Percentiles rank a stretch among this genome's conserved stretches.
Conservation (phyloP, 1,140 invertebrate species). For the Helicorthomorpha holstii region DNA sequence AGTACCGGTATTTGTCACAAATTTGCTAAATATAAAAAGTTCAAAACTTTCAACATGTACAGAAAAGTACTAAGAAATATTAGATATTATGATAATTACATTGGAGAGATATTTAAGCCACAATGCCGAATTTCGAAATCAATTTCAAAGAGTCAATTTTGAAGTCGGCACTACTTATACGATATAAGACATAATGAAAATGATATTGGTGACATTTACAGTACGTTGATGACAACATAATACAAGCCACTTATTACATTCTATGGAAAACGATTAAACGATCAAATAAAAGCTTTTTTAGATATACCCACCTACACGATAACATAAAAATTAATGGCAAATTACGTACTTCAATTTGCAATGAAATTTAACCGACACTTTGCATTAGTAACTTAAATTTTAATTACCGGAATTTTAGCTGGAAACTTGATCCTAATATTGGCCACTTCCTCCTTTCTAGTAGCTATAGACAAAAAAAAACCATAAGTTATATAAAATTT, state of each 20-base stretch:
- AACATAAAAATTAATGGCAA: constrained; percentile 10
- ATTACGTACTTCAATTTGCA: not conserved
- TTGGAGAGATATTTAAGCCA: too few relatives aligned
- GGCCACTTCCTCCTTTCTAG: constrained; percentile 29
- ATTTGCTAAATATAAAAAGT: too few relatives aligned
- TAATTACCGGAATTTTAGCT: constrained; percentile 29
- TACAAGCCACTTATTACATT: not conserved
- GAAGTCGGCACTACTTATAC: too few relatives aligned
- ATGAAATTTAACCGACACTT: constrained; percentile 1
- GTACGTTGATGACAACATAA: not conserved
- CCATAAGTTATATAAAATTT: constrained; percentile 1
- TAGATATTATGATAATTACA: too few relatives aligned
- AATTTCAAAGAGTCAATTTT: too few relatives aligned
- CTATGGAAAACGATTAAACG: constrained; percentile 11
- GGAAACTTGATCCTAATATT: constrained; percentile 29
- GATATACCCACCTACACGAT: constrained; percentile 15
- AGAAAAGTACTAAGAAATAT: too few relatives aligned
- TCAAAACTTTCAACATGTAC: too few relatives aligned
- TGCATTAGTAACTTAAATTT: not conserved
- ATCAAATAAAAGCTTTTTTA: constrained; percentile 11
- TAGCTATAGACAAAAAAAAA: constrained; percentile 21
- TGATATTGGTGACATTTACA: not conserved
- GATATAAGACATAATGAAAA: too few relatives aligned
- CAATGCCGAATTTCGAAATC: too few relatives aligned
- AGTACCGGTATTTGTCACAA: too few relatives aligned